Conservation (phyloP, 2,888 invertebrate species). For the Bellardia bayeri region DNA sequence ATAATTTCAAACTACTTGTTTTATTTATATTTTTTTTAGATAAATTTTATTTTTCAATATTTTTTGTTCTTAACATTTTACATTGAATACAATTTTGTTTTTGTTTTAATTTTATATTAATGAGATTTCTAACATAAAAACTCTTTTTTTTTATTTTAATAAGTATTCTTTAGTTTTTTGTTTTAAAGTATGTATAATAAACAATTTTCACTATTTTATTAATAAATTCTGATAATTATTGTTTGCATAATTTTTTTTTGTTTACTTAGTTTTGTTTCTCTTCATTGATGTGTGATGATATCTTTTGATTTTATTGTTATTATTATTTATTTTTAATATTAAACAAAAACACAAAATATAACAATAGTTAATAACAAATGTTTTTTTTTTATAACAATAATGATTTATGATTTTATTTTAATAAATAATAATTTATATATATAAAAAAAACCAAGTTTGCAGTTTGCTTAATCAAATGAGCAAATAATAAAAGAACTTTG, state of each 20-base stretch:
- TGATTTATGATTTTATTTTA: neutral
- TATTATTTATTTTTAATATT: conserved; percentile 8
- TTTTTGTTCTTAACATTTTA: conserved; percentile 61
- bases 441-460: conserved; percentile 15
- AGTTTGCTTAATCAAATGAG: conserved; percentile 51
- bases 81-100: conserved; percentile 60
- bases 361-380: conserved; percentile 55
- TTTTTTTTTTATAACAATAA: conserved; percentile 29
- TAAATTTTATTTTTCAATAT: conserved; percentile 62
- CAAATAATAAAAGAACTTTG: conserved; percentile 62
- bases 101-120: conserved; percentile 52
- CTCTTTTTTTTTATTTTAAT: conserved; percentile 51
- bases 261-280: conserved; percentile 13
- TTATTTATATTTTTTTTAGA: conserved; percentile 16
- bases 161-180: conserved; percentile 38
- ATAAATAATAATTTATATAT: neutral
- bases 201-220: conserved; percentile 66
- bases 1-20: neutral
- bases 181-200: conserved; percentile 54
- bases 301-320: conserved; percentile 22
- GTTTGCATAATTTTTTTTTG: conserved; percentile 46
- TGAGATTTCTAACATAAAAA: conserved; percentile 69
- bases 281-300: conserved; percentile 32
- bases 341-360: conserved; percentile 60
- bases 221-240: conserved; percentile 71